phyloP scores from a whole-genome alignment of 2,888 invertebrate species.

The Conus canariensis region DNA sequence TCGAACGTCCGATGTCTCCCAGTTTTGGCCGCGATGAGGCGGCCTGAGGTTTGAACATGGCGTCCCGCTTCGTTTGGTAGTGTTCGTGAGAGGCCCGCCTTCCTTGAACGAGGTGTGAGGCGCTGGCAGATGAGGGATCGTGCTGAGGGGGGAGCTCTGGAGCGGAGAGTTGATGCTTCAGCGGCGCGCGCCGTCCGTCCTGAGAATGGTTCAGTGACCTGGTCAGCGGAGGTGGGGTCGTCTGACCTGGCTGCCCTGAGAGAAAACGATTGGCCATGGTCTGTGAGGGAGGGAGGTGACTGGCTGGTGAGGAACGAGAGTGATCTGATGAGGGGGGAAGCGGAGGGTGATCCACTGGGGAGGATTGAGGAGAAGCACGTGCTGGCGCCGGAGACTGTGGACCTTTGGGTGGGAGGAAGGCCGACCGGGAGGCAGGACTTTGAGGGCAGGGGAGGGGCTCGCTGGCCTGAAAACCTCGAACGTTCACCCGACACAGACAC shows the following conservation, averaged over 20 bases:
- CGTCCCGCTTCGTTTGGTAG: not conserved
- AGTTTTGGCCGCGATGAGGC: not conserved
- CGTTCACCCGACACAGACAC: not conserved
- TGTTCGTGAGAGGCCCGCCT: constrained; percentile 1
- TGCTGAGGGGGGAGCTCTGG: not conserved
- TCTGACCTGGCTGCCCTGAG: not conserved
- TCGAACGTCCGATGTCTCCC: not conserved
- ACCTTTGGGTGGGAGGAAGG: not conserved
- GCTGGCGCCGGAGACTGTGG: not conserved
- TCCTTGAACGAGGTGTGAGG: not conserved
- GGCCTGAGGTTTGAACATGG: not conserved
- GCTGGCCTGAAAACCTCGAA: not conserved
- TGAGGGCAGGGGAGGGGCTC: not conserved
- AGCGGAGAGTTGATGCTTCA: not conserved
- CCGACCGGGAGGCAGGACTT: not conserved
- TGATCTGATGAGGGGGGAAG: not conserved
- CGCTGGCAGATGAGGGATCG: not conserved
- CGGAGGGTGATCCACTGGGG: not conserved
- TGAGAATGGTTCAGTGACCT: constrained; percentile 25
- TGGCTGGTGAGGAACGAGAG: not conserved
- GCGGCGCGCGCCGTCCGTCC: not conserved
- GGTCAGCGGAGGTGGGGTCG: not conserved
- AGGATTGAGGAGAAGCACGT: not conserved
- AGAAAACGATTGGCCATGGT: not conserved
- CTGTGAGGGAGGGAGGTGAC: not conserved